Evolutionary conservation across 2,797 vertebrate species (phyloP), one percentile per base, ranked within the genome.

Genomic region (Dendrocincla tyrannina): DNA sequence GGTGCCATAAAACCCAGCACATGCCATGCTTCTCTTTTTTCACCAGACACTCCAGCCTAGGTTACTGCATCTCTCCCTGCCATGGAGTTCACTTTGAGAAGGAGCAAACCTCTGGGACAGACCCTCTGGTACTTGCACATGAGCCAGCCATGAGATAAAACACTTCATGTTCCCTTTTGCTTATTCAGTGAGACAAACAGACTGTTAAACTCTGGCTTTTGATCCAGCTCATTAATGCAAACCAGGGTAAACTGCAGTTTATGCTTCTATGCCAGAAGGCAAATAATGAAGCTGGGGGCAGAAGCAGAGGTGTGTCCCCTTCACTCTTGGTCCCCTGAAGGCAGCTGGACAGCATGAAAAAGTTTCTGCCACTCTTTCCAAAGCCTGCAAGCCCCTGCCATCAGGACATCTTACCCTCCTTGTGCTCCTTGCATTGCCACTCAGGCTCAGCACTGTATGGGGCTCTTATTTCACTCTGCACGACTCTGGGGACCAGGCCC

Each of bases 401-500:
- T 12, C 2, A 1, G 33, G 25, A 5, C 14, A 33, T 23, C 44
- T 49, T 46, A 33, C 7, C 23, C 12, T 5, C 8, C 16, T 37
- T 1, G 1, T 27, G 32, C 32, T 77, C 50, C n/a, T 41, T 59
- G 35, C 56, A 3, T 9, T 28, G 68, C 47, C 0, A 2, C 47
- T 76, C 5, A 2, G 56, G 64, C 20, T 58, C 5, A 2, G 25
- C 1, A 9, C 15, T 28, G 35, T 18, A 32, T 0, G 2, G 20
- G 24, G 15, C 13, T 63, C n/a, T 41, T 24, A 10, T 5, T 64
- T 66, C 20, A 44, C 35, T 46, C 49, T 2, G 7, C 63, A 13
- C 0, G 0, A 11, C 22, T 49, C 33, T 33, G 22, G 32, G 35
- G 37, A 80, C 30, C 2, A 1, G 4, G 4, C 13, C 0, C 7